A percentile compares a stretch with the other conserved stretches of the same genome.
These are phyloP conservation scores for Berghia stephanieae DNA, from an alignment of 1,140 invertebrate species.

Conservation along the genomic window DNA sequence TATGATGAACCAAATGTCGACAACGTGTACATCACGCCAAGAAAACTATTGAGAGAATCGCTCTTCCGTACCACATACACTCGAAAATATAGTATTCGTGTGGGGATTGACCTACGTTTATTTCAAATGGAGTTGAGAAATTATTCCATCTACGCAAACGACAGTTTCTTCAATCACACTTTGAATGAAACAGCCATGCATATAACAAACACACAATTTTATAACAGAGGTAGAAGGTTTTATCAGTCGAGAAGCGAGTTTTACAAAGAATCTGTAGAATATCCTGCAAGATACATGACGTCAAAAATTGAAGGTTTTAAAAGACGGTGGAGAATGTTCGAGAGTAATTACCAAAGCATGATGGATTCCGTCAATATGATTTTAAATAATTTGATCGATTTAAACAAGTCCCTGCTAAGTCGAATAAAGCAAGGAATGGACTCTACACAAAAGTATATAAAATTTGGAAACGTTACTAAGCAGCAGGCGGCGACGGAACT, in stretches of 20 bases:
- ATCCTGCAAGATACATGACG: conserved; percentile 40
- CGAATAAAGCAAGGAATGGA: conserved; percentile 28
- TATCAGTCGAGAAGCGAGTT: conserved; percentile 48
- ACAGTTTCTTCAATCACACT: conserved; percentile 23
- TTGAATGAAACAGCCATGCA: conserved; percentile 38
- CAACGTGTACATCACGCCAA: conserved; percentile 47
- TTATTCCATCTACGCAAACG: conserved; percentile 1
- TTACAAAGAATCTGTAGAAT: conserved; percentile 46
- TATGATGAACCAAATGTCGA: conserved; percentile 33
- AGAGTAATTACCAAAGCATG: conserved; percentile 23
- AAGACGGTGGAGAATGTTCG: conserved; percentile 30
- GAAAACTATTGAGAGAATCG: conserved; percentile 38
- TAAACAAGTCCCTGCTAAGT: conserved; percentile 27
- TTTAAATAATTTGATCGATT: conserved; percentile 15
- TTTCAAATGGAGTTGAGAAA: conserved; percentile 4
- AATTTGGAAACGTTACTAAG: conserved; percentile 32
- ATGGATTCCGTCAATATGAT: conserved; percentile 34
- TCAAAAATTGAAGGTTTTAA: conserved; percentile 35
- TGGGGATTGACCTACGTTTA: conserved; percentile 35
- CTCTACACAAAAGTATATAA: conserved; percentile 37
- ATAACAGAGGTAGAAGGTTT: conserved; percentile 38
- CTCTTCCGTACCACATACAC: conserved; percentile 40
- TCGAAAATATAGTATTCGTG: conserved; percentile 31
- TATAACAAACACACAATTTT: conserved; percentile 30
- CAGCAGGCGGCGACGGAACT: conserved; percentile 37